These are phyloP conservation scores for Phymorhynchus buccinoides DNA, from an alignment of 1,140 invertebrate species.

Conservation along the genomic window DNA sequence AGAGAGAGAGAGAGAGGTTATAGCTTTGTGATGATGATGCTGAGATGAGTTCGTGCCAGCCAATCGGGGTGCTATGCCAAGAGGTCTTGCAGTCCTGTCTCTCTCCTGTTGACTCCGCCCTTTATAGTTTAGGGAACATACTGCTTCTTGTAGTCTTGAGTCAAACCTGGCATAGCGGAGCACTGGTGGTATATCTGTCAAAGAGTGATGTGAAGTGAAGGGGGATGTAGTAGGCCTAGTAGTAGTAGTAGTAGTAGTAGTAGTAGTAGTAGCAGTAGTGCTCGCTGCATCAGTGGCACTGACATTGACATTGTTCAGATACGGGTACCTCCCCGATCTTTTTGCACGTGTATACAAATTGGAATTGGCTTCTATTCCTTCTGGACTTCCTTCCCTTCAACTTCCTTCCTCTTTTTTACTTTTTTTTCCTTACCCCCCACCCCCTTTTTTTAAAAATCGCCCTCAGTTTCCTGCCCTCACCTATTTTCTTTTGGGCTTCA, in stretches of 20 bases:
- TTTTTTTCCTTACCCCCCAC: neutral
- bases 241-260: too few species aligned
- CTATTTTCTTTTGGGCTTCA: neutral
- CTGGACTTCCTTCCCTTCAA: neutral
- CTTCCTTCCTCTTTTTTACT: neutral
- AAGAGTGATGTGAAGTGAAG: neutral
- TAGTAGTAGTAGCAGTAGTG: too few species aligned
- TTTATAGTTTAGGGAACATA: neutral
- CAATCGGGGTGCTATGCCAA: too few species aligned
- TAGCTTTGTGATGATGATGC: too few species aligned
- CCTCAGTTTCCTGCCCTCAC: neutral
- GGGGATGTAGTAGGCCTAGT: neutral
- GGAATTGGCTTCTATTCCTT: conserved; percentile 3
- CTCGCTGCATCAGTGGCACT: too few species aligned
- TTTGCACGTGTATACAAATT: conserved; percentile 5
- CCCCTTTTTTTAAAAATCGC: neutral
- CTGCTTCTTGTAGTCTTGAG: neutral
- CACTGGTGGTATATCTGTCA: neutral
- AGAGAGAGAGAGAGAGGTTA: too few species aligned
- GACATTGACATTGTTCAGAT: conserved; percentile 32
- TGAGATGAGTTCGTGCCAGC: too few species aligned
- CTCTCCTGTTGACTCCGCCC: too few species aligned
- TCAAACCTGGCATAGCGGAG: neutral
- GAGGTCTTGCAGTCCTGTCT: too few species aligned
- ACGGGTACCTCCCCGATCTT: neutral